Base-by-base conservation (phyloP, 2,113 vertebrate genomes). In the Dicrurus megarhynchus region DNA sequence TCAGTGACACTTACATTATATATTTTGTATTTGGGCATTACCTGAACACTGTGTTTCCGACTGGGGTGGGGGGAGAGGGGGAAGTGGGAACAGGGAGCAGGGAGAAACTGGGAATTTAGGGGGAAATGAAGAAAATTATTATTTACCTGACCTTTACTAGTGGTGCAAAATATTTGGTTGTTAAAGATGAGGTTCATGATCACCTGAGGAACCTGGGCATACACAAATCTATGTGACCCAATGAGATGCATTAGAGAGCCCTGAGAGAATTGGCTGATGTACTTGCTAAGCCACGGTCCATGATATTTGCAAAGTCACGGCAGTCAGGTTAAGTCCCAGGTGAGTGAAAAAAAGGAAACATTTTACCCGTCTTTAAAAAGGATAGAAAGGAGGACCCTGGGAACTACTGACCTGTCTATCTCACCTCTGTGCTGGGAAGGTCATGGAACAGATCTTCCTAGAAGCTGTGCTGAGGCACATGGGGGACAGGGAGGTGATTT, bases 41-140 rank as follows among this genome's bases (percentile, higher is more conserved):
- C 10, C 37, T 37, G 44, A 77, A 41, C 21, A 46, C 13, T 49
- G 9, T 23, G 37, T 65, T 65, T 60, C 49, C 39, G 55, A 41
- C 10, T 10, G 8, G 4, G 13, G 3, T 3, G 9, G 4, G 47
- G 3, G 18, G 8, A 21, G 24, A 50, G n/a, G 13, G 44, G 32
- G 11, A 67, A 26, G 11, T 26, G 22, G 23, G 32, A 13, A 32
- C 26, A 28, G 17, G 16, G 15, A 56, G 35, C 35, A 60, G 24
- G 26, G 18, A 42, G 28, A 18, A 56, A 67, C 30, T 19, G 1
- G 11, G 13, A 13, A 42, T 59, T 57, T 57, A 37, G 17, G 16
- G 12, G 0, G 0, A 83, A 9, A 7, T 1, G 1, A 32, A 21
- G 21, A 46, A 50, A n/a, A 23, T 8, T 61, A 27, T 56, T 53